phyloP scores from a whole-genome alignment of 2,113 vertebrate species.

The Platysternon megacephalum region DNA sequence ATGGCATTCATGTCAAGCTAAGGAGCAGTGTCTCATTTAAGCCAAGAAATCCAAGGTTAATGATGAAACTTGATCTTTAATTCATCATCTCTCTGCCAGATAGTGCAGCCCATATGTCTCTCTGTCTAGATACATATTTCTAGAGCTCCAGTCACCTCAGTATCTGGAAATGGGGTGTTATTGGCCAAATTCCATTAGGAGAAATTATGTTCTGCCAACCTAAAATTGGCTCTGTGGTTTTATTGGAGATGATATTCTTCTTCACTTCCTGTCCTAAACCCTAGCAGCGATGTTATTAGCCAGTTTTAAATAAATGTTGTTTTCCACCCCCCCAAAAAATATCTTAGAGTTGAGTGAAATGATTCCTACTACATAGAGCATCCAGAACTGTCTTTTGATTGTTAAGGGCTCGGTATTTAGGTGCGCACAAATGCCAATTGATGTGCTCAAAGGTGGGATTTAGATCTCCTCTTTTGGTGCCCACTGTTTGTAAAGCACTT shows the following conservation, averaged over 20 bases:
- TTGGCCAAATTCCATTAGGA: background rate
- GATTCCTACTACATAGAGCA: background rate
- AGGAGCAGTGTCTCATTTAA: slow-evolving; percentile 36
- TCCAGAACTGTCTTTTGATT: background rate
- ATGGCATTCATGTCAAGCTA: slow-evolving; percentile 22
- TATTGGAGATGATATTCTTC: background rate
- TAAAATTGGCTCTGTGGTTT: background rate
- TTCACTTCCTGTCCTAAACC: background rate
- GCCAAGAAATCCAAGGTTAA: slow-evolving; percentile 56
- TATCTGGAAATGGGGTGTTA: background rate
- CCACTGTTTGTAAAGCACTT: background rate
- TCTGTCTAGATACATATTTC: slow-evolving; percentile 13
- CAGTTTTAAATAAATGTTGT: background rate
- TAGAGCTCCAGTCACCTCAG: slow-evolving; percentile 12
- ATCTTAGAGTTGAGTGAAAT: background rate
- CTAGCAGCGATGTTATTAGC: background rate
- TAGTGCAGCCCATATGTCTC: background rate
- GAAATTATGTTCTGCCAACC: background rate
- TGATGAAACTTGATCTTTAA: slow-evolving; percentile 50
- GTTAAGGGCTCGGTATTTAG: rapidly evolving
- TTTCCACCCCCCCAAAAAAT: background rate
- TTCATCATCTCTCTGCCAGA: slow-evolving; percentile 45
- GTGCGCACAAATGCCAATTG: background rate
- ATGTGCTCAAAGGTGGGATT: background rate
- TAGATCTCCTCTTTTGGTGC: background rate